Evolutionary conservation across 2,113 vertebrate genomes (phyloP).

Genomic region (Lagopus leucura): DNA sequence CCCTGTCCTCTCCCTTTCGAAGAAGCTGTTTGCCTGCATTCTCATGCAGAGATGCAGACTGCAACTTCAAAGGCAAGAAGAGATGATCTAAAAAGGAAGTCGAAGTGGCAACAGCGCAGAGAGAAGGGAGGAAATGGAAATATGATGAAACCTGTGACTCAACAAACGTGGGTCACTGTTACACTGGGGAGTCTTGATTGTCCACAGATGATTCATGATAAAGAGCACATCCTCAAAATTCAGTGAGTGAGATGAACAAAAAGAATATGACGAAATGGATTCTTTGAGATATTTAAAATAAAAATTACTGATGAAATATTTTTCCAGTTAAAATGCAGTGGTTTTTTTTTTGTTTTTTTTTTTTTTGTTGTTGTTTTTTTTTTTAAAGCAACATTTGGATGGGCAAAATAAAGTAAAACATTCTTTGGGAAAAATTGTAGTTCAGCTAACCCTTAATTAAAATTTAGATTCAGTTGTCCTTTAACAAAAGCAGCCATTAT

Average conservation of each 20-base stretch:
- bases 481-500: constrained; percentile 77
- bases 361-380: background rate
- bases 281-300: background rate
- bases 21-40: constrained; percentile 44
- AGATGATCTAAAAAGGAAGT: constrained; percentile 43
- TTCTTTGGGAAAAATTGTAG: constrained; percentile 3
- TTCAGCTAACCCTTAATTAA: constrained; percentile 90
- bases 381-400: constrained; percentile 9
- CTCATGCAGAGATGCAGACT: constrained; percentile 37
- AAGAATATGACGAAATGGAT: background rate
- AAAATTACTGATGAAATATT: background rate
- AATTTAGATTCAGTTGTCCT: constrained; percentile 87
- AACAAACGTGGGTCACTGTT: background rate
- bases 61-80: constrained; percentile 72
- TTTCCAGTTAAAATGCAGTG: constrained; percentile 7
- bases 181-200: constrained; percentile 3
- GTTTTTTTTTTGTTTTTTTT: background rate
- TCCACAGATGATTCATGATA: constrained; percentile 17
- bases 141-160: background rate
- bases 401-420: constrained; percentile 12
- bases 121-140: constrained; percentile 23
- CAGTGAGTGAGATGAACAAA: constrained; percentile 6
- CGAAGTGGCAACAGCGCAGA: constrained; percentile 20
- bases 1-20: background rate
- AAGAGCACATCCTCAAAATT: constrained; percentile 38